These are phyloP conservation scores for Pristionchus pacificus DNA, from an alignment of 1,140 invertebrate genomes.

Conservation along the genomic window DNA sequence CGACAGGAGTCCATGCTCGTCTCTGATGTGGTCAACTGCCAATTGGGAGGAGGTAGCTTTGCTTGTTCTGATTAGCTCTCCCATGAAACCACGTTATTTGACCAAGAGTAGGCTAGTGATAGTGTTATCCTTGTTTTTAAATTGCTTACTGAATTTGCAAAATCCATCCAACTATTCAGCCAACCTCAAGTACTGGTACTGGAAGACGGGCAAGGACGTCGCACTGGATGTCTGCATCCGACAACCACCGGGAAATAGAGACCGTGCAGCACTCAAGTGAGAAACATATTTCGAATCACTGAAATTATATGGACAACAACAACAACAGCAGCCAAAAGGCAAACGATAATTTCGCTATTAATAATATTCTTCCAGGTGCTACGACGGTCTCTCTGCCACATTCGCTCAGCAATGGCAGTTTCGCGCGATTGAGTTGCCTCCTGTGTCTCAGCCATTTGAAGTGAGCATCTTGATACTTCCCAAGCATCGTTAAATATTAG, in stretches of 20 bases:
- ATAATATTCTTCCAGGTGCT: conserved; percentile 18
- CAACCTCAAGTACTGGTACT: conserved; percentile 35
- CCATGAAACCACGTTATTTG: too few relatives aligned
- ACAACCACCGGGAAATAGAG: conserved; percentile 34
- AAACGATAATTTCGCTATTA: too few relatives aligned
- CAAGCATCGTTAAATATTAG: too few relatives aligned
- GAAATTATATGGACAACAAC: too few relatives aligned
- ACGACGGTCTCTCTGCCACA: conserved; percentile 29
- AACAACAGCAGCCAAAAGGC: too few relatives aligned
- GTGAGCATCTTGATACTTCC: conserved; percentile 23
- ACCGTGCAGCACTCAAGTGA: conserved; percentile 20
- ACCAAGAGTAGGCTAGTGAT: too few relatives aligned
- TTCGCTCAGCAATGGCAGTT: conserved; percentile 33
- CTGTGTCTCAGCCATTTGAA: conserved; percentile 35
- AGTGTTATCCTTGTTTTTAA: not conserved
- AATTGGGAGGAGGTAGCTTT: conserved; percentile 22
- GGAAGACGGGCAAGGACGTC: conserved; percentile 26
- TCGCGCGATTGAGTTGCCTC: conserved; percentile 34
- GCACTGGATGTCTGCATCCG: conserved; percentile 32
- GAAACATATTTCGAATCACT: not conserved
- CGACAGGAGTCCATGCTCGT: conserved; percentile 27
- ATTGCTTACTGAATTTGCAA: too few relatives aligned
- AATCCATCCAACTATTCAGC: too few relatives aligned
- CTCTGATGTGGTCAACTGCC: conserved; percentile 30
- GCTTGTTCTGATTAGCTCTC: too few relatives aligned